Conservation (phyloP, 2,888 invertebrate genomes). For the Chalcis sispes region DNA sequence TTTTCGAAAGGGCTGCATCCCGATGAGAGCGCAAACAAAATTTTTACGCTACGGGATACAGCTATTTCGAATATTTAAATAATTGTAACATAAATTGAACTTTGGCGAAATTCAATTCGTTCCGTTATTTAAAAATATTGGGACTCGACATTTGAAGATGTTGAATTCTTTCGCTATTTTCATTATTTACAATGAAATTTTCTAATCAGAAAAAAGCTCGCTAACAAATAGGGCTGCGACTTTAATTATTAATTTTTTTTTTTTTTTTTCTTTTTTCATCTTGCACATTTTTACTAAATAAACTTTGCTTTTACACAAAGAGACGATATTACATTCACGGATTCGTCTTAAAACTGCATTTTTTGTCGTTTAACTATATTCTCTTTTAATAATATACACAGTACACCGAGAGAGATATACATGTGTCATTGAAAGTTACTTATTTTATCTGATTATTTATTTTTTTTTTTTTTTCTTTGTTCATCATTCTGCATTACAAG, state of each 20-base stretch:
- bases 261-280: slow-evolving; percentile 24
- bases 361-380: slow-evolving; percentile 34
- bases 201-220: slow-evolving; percentile 32
- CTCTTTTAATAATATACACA: slow-evolving; percentile 43
- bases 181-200: slow-evolving; percentile 20
- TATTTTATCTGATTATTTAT: neutral
- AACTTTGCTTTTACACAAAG: slow-evolving; percentile 43
- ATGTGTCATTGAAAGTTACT: slow-evolving; percentile 31
- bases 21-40: neutral
- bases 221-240: slow-evolving; percentile 42
- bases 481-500: slow-evolving; percentile 42
- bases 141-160: slow-evolving; percentile 3
- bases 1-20: neutral
- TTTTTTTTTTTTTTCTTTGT: slow-evolving; percentile 17
- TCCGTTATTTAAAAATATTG: neutral
- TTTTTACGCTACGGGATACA: neutral
- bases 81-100: neutral
- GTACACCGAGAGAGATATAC: slow-evolving; percentile 41
- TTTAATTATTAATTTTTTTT: slow-evolving; percentile 3
- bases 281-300: slow-evolving; percentile 41
- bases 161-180: neutral
- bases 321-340: slow-evolving; percentile 46
- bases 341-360: slow-evolving; percentile 37
- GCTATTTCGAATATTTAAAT: neutral
- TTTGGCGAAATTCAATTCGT: neutral